Evolutionary conservation across 2,888 invertebrate species (phyloP), one percentile per base, ranked within the genome.

Genomic region (Zhuqinia jingwanae): DNA sequence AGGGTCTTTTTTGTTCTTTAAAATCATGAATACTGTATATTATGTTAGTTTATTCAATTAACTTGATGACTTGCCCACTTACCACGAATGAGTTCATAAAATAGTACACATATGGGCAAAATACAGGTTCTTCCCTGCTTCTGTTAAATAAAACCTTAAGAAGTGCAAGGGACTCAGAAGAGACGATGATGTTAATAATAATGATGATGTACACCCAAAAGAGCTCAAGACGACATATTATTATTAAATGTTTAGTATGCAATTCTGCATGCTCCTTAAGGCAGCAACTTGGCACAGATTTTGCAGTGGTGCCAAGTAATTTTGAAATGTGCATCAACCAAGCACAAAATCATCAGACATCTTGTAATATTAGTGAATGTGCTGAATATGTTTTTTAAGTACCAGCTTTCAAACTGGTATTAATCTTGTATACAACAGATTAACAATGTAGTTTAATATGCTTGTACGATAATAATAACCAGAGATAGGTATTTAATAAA

Each of bases 41-140:
- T 25, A n/a, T 76, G 42, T 76, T 76, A 15, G 47, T 58, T 76
- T 76, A 76, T 76, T 76, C 76, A 58, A 73, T 73, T 73, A 47
- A 47, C 25, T 73, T 50, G 50, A 68, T 73, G 73, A 73, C 73
- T 45, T 73, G 50, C 73, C 73, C 50, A 73, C 47, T 50, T 22
- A 73, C 47, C 36, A 17, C 5, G 22, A 42, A 76, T 76, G 76
- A 56, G 53, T 25, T 75, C 36, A 30, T 56, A 77, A 53, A 17
- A 5, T 42, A 36, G 36, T 22, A 36, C n/a, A n/a, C n/a, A 8
- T 6, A 20, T 50, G 45, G 11, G 27, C 10, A 68, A 68, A 78
- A 78, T 22, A 36, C 78, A 78, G 78, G 78, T 78, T 78, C 78
- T 78, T 47, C 13, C 10, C 11, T n/a, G 11, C 20, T 58, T 0